Evolutionary conservation across 1,140 invertebrate species (phyloP), one percentile per base, ranked within the genome.

Genomic region (Aphis gossypii): DNA sequence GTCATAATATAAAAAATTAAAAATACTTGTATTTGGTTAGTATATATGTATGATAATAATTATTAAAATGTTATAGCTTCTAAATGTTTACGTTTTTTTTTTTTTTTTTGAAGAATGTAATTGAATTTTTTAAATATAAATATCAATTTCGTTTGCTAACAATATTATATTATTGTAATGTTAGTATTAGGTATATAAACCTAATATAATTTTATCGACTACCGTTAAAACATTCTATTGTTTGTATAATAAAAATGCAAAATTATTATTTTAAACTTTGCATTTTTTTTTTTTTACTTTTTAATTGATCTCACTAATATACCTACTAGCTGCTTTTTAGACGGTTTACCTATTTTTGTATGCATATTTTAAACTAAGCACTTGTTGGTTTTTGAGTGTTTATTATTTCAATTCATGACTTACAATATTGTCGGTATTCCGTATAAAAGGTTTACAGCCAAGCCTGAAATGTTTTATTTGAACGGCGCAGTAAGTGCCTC

Each of bases 31-130:
- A 90, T 90, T 90, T 90, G 38, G 41, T 93, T 93, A 93, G 91
- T 84, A 93, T 41, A 41, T 84, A 93, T 93, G 76, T 93, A 93
- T 93, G 48, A 93, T 93, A 90, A 93, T 93, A 25, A 84, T 84
- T 54, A 84, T 93, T 30, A 93, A 84, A 54, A 93, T 84, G 91
- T 93, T 93, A 93, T 84, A 93, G 91, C 91, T 93, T 93, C 91
- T 93, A 93, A 93, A 93, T 83, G 68, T 83, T 90, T 90, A 60
- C 30, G 89, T 60, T 82, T 92, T 48, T 84, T 92, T 83, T 51
- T 92, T 51, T 92, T 35, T 84, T 82, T 91, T 76, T 23, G 14
- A 48, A 82, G 82, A n/a, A 48, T 82, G 25, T 82, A 82, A 48
- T 92, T 93, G n/a, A 38, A 25, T 93, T 84, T 93, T 92, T 60